Base-by-base conservation (phyloP, 92 coral and sea anemone species). In the Actinostola sp. region DNA sequence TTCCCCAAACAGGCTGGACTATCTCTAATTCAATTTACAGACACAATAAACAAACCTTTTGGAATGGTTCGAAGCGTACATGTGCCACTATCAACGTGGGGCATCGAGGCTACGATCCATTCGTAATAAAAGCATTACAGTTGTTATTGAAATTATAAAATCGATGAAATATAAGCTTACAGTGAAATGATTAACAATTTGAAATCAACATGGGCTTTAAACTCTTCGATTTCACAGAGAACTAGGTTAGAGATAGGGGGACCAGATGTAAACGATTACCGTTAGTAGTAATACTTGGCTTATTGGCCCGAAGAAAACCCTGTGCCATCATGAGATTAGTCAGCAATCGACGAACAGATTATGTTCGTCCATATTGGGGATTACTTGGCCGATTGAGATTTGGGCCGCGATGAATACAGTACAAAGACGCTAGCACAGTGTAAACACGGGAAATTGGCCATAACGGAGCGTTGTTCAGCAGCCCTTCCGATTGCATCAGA, bases 241-340 rank as follows among this genome's bases (percentile, higher is more conserved):
- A 36, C 42, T 4, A 36, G 42, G 4, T 8, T 61, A 2, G 9
- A 68, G 62, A 68, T 29, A 20, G 23, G 28, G 56, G 6, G 25
- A 26, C 16, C 61, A 21, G 61, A 67, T 67, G 39, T 44, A 56
- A 68, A 21, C 51, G 38, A 68, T 50, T 30, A 51, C 23, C 20
- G 74, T 45, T 68, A 50, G n/a, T 45, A 50, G 43, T n/a, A 49
- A 50, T 51, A 68, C 61, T 68, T 34, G 74, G 50, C 62, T 68
- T 68, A 68, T 68, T 68, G 74, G 74, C 74, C 74, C 62, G 31
- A 31, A 41, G 56, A 43, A 68, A 68, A 68, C 61, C 74, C 74
- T 55, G 46, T 68, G 23, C 62, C 74, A 48, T 68, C 45, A 64
- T 64, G 51, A 51, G 74, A 68, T 68, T 68, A 68, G 63, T 25